Evolutionary conservation across 1,140 invertebrate genomes (phyloP).

Genomic region (Tyrophagus putrescentiae): DNA sequence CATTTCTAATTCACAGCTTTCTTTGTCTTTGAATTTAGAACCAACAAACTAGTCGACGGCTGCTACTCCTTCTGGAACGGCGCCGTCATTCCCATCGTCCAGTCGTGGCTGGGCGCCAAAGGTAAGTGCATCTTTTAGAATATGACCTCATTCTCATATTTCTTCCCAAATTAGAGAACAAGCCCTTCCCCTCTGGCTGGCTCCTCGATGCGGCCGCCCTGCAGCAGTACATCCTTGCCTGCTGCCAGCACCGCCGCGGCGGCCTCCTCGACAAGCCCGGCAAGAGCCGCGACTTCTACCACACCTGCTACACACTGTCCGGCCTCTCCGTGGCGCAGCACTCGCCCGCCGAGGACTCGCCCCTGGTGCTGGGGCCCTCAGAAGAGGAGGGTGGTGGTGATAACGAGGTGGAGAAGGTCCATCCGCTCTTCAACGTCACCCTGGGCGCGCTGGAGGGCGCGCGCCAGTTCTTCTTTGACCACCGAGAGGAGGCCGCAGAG

Average conservation of each 20-base stretch:
- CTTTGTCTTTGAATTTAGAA: conserved; percentile 45
- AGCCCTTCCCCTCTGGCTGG: conserved; percentile 37
- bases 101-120: conserved; percentile 41
- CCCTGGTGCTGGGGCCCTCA: no score
- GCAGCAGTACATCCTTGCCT: conserved; percentile 74
- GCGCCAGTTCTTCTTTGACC: conserved; percentile 34
- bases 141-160: not conserved
- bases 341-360: conserved; percentile 40
- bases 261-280: conserved; percentile 90
- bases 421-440: conserved; percentile 51
- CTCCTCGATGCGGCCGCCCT: conserved; percentile 67
- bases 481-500: no score
- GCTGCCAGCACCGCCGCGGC: conserved; percentile 73
- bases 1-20: conserved; percentile 10
- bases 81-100: conserved; percentile 63
- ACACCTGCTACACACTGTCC: conserved; percentile 88
- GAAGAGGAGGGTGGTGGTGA: no score
- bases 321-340: conserved; percentile 88
- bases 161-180: conserved; percentile 23
- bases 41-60: conserved; percentile 94
- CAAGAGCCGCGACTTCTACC: conserved; percentile 76
- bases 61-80: conserved; percentile 99
- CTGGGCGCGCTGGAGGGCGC: conserved; percentile 39
- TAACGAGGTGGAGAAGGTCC: conserved; percentile 40
- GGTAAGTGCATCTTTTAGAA: conserved; percentile 28